Conservation (phyloP, 2,797 vertebrate genomes). For the Myotis myotis region DNA sequence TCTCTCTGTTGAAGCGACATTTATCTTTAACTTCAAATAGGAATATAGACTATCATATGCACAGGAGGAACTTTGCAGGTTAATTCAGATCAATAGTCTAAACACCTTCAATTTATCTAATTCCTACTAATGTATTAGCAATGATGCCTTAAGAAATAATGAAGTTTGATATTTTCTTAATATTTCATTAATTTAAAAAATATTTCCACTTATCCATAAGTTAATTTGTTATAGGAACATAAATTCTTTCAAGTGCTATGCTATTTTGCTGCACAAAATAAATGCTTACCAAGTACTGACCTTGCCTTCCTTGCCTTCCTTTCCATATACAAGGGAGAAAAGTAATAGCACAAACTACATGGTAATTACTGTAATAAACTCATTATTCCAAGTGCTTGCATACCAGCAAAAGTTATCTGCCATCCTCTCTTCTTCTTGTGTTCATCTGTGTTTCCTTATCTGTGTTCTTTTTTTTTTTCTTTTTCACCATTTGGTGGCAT, state of each 20-base stretch:
- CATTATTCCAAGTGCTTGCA: neutral
- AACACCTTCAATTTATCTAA: neutral
- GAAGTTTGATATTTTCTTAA: neutral
- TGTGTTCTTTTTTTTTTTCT: neutral
- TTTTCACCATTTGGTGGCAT: neutral
- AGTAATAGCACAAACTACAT: neutral
- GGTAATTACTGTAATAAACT: neutral
- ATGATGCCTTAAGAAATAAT: neutral
- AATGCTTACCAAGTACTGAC: neutral
- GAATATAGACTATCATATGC: neutral
- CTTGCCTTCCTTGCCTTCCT: neutral
- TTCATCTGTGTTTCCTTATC: constrained; percentile 23
- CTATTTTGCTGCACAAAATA: neutral
- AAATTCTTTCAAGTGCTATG: neutral
- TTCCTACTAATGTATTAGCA: neutral
- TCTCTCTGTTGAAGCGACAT: neutral
- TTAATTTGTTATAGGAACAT: neutral
- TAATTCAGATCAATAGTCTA: neutral
- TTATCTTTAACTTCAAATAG: neutral
- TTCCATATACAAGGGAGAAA: neutral
- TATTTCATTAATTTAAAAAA: neutral
- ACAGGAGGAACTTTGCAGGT: neutral
- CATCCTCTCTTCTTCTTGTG: neutral
- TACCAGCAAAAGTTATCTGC: neutral
- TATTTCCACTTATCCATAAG: neutral